Conservation (phyloP, 2,797 vertebrate species). For the Taeniopygia guttata region DNA sequence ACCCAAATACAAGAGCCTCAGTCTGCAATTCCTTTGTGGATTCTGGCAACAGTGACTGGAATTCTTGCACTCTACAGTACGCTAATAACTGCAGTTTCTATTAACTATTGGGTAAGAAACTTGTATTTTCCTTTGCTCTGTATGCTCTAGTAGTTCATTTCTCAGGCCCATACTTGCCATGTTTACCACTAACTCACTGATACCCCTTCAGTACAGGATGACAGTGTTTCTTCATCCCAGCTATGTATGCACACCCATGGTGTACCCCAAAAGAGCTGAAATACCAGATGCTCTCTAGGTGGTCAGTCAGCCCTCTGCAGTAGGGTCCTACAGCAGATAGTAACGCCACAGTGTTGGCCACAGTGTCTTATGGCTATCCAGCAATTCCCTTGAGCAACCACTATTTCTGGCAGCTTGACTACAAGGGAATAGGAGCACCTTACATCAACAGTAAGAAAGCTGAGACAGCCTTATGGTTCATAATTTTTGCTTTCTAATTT, state of each 20-base stretch:
- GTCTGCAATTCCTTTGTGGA: slow-evolving; percentile 39
- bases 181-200: background rate
- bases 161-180: background rate
- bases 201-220: background rate
- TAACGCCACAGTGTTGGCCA: background rate
- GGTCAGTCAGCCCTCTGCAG: background rate
- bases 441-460: background rate
- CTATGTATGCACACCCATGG: background rate
- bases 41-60: slow-evolving; percentile 54
- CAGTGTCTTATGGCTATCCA: background rate
- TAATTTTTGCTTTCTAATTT: background rate
- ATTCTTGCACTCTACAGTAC: slow-evolving; percentile 70
- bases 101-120: slow-evolving; percentile 76
- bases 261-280: background rate
- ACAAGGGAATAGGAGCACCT: background rate
- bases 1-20: background rate
- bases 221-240: background rate
- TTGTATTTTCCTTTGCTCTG: background rate
- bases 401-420: background rate
- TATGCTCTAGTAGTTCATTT: background rate
- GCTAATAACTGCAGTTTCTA: slow-evolving; percentile 63
- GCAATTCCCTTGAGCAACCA: background rate
- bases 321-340: background rate
- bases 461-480: background rate
- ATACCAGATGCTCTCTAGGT: background rate